Conservation (phyloP, 1,140 invertebrate genomes). For the Oreohelix idahoensis region DNA sequence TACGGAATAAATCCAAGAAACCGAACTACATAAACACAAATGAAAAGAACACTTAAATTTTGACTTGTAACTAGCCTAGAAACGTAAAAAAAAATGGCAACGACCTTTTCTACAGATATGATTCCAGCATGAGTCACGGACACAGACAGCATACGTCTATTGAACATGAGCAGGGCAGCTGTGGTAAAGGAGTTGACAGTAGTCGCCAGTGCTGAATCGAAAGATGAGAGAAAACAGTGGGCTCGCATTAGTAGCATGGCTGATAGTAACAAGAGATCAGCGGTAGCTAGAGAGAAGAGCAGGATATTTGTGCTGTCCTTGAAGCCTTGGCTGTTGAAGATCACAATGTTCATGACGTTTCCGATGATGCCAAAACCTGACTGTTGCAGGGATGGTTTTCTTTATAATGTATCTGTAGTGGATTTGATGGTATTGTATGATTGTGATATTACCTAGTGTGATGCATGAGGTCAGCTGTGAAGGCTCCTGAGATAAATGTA, state of each 20-base stretch:
- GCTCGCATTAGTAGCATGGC: background rate
- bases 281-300: background rate
- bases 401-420: no score
- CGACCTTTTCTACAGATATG: background rate
- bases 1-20: background rate
- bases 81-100: background rate
- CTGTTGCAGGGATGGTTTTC: no score
- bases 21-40: background rate
- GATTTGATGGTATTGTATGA: no score
- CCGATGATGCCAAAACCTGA: background rate
- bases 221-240: background rate
- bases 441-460: no score
- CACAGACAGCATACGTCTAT: background rate
- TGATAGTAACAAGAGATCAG: background rate
- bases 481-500: no score
- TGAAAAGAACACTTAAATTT: background rate
- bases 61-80: background rate
- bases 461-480: no score
- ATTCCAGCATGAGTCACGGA: background rate
- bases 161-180: background rate
- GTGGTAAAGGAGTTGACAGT: background rate
- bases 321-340: background rate
- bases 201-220: background rate
- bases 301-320: constrained; percentile 3
- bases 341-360: background rate